Evolutionary conservation across 1,140 invertebrate genomes (phyloP), one percentile per base, ranked within the genome.

Genomic region (Heliconius nattereri): DNA sequence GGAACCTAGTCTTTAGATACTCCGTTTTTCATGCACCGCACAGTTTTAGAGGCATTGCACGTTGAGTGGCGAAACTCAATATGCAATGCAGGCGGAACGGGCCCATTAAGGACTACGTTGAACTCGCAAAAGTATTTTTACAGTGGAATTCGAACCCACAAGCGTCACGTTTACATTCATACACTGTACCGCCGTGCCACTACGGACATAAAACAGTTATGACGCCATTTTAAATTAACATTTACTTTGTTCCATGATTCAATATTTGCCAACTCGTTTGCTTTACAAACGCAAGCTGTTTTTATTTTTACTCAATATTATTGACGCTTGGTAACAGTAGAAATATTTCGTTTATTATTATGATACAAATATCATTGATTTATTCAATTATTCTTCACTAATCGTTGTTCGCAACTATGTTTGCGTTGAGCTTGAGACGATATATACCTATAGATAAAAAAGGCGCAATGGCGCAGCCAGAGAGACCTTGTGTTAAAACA

Each of bases 191-290:
- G 3, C 23, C n/a, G 57, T n/a, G n/a, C 57, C n/a, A 5, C 13
- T 5, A 26, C 57, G 3, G 23, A 9, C 9, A 26, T 11, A 26
- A n/a, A 60, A 60, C 23, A 60, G 11, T 60, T 60, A 60, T 60
- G 57, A 60, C 57, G 57, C 57, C 57, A 60, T 60, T 60, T 60
- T 60, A n/a, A 26, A 23, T 60, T 60, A 23, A 60, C 57, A 60
- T 60, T 60, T 60, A 60, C 57, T 60, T 60, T 60, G 57, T 23
- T 60, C 57, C 57, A 23, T 60, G 13, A 45, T 45, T 45, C 57
- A 60, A 60, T 60, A 60, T 60, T 60, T 60, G 9, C n/a, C 9
- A 60, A 23, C 57, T 26, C 57, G 23, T 26, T 60, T 60, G 57
- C 3, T 5, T 23, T 26, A 9, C 57, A 13, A 60, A 60, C n/a